Evolutionary conservation across 2,113 vertebrate species (phyloP), one percentile per base, ranked within the genome.

Genomic region (Elgaria multicarinata): DNA sequence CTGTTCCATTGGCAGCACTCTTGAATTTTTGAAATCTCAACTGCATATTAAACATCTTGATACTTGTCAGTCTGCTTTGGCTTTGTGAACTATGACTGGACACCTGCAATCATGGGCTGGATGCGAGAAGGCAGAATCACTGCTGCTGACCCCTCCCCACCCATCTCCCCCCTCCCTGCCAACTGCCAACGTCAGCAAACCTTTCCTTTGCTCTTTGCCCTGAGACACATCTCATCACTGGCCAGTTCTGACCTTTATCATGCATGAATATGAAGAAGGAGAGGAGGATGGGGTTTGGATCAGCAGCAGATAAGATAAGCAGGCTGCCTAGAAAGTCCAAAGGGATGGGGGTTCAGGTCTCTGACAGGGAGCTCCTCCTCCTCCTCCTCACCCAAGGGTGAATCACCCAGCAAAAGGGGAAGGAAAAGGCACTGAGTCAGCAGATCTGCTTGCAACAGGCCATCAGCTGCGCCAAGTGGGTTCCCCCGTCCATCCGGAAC

Each of bases 241-340:
- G 79, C 50, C 79, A 4, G 9, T 26, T 13, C 28, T 64, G 79
- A 62, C 79, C 87, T 81, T 81, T 82, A 50, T 8, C 26, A n/a
- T 16, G 2, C 8, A 85, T 22, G 36, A 13, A 39, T 18, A n/a
- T 55, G 10, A 80, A 36, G 31, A 33, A 26, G 28, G 50, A n/a
- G 33, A 0, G 53, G 28, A n/a, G 31, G 8, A 4, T 36, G 31
- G 83, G n/a, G n/a, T n/a, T 36, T 24, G 2, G 9, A 2, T 24
- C n/a, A 8, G 50, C 77, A 14, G 36, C 50, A 44, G 77, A 88
- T 88, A 88, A 88, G 77, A 81, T 88, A 88, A 88, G 46, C 13
- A 24, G 7, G 33, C 33, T 5, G 7, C 64, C 14, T 1, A 33
- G 77, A 72, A 53, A 81, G 86, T 88, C 77, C 86, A 88, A 42